Evolutionary conservation across 64 coral and sea anemone genomes (phyloP).

Genomic region (Dendronephthya gigantea): DNA sequence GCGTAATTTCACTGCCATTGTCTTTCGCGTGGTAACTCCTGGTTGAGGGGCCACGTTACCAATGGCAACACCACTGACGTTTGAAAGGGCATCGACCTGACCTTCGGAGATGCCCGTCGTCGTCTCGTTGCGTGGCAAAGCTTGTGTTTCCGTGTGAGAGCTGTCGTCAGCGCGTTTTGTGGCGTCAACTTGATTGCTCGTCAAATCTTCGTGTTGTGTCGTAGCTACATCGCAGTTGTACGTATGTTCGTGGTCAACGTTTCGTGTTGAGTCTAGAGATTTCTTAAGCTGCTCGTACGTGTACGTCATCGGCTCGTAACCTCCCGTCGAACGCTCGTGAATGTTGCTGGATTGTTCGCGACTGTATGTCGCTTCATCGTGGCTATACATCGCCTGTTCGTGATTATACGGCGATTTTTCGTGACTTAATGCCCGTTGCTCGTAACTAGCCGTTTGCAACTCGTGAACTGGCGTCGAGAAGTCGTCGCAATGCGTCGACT

Average conservation of each 20-base stretch:
- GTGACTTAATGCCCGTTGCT: too few species aligned
- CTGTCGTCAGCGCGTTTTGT: not conserved
- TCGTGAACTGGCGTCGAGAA: not conserved
- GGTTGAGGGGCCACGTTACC: not conserved
- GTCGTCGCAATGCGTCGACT: not conserved
- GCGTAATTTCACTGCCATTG: not conserved
- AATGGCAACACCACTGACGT: not conserved
- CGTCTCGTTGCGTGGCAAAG: not conserved
- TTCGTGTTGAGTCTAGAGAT: not conserved
- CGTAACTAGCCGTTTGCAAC: not conserved
- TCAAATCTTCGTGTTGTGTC: not conserved
- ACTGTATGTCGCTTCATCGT: too few species aligned
- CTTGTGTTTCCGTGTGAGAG: not conserved
- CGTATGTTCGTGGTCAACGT: not conserved
- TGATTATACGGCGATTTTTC: not conserved
- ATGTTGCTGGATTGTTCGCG: too few species aligned
- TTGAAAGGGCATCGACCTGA: not conserved
- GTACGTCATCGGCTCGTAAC: too few species aligned
- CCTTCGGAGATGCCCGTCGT: not conserved
- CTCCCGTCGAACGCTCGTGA: too few species aligned
- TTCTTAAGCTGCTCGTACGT: too few species aligned
- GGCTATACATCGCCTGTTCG: too few species aligned
- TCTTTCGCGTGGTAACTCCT: not conserved
- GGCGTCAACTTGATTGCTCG: not conserved
- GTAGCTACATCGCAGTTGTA: not conserved